Conservation (phyloP, 2,888 invertebrate species). For the Argyresthia goedartella region DNA sequence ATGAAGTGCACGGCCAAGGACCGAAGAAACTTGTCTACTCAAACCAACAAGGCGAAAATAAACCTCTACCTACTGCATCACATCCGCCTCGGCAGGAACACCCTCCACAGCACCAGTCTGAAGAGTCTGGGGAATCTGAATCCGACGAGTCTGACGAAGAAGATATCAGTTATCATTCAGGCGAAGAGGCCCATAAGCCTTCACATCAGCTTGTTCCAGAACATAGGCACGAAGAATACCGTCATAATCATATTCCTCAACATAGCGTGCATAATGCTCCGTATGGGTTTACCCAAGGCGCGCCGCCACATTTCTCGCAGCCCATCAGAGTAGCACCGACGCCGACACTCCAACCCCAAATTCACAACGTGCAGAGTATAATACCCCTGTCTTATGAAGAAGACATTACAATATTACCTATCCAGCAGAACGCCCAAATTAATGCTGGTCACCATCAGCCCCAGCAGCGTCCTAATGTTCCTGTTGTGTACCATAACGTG, state of each 20-base stretch:
- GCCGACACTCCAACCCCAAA: no score
- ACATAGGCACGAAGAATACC: conserved; percentile 16
- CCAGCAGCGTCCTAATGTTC: background rate
- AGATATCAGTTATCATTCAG: background rate
- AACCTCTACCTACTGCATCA: background rate
- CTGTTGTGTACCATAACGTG: background rate
- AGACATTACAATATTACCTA: conserved; percentile 30
- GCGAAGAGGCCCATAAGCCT: background rate
- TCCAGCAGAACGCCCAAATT: conserved; percentile 29
- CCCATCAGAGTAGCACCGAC: background rate
- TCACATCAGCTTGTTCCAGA: conserved; percentile 16
- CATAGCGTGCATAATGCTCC: conserved; percentile 8
- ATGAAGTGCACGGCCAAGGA: background rate
- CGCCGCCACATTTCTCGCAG: background rate
- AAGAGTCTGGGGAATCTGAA: conserved; percentile 11
- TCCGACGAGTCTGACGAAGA: background rate
- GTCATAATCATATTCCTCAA: conserved; percentile 12
- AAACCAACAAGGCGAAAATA: background rate
- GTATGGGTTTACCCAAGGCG: background rate
- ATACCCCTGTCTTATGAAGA: conserved; percentile 37
- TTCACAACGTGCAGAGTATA: conserved; percentile 20
- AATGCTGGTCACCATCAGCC: conserved; percentile 33
- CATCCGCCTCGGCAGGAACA: conserved; percentile 15
- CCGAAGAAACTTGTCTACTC: conserved; percentile 1
- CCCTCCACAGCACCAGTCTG: conserved; percentile 11